phyloP scores from a whole-genome alignment of 2,113 vertebrate species.

The Myiagra hebetior region DNA sequence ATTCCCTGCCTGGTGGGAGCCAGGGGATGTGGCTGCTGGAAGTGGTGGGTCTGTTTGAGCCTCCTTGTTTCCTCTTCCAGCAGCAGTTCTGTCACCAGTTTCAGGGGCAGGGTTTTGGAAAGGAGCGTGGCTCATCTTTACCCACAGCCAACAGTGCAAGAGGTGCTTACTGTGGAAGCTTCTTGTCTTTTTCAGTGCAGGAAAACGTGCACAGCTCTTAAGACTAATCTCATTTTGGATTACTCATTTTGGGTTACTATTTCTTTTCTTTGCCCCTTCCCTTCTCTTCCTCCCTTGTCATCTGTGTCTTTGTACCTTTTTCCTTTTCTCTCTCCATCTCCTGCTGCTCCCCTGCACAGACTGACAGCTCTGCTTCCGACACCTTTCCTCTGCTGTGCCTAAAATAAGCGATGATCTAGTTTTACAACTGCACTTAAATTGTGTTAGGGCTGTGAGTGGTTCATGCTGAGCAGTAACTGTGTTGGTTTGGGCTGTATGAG shows the following conservation, averaged over 20 bases:
- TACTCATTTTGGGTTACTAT: neutral
- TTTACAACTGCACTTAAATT: neutral
- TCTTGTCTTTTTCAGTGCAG: neutral
- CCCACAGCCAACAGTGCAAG: neutral
- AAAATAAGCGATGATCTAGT: neutral
- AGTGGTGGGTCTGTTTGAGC: rapidly evolving
- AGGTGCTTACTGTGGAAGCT: neutral
- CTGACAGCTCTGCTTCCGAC: neutral
- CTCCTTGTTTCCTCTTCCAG: neutral
- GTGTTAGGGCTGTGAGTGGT: neutral
- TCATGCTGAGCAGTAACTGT: neutral
- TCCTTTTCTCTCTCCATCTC: neutral
- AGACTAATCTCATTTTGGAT: neutral
- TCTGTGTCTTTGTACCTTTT: neutral
- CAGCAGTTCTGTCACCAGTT: neutral
- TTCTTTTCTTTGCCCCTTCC: neutral
- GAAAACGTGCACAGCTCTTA: neutral
- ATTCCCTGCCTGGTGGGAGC: neutral
- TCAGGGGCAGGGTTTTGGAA: neutral
- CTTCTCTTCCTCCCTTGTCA: neutral
- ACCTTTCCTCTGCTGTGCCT: neutral
- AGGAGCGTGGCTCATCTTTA: neutral
- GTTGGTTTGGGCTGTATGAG: neutral
- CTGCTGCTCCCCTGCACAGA: neutral
- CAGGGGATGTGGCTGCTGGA: neutral